Evolutionary conservation across 2,888 invertebrate species (phyloP).

Genomic region (Crocallis elinguaria): DNA sequence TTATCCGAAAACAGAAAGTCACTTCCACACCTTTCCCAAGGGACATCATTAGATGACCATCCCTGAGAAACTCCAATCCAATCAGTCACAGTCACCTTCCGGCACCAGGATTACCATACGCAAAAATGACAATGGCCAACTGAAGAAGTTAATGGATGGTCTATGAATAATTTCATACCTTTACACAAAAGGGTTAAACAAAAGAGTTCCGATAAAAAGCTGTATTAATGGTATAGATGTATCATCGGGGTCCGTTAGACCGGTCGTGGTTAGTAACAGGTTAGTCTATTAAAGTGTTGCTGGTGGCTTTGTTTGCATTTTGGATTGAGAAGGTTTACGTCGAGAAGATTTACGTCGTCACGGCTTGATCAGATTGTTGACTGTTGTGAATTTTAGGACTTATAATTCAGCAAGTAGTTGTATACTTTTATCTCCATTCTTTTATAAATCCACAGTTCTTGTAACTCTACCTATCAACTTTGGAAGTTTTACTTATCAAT

Average conservation of each 20-base stretch:
- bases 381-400: neutral
- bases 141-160: slow-evolving; percentile 74
- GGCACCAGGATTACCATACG: slow-evolving; percentile 70
- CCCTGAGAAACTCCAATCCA: slow-evolving; percentile 65
- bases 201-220: slow-evolving; percentile 68
- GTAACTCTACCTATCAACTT: no score
- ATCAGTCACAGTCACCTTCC: slow-evolving; percentile 77
- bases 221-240: slow-evolving; percentile 76
- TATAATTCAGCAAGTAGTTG: no score
- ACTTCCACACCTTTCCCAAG: slow-evolving; percentile 51
- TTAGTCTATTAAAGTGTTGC: slow-evolving; percentile 43
- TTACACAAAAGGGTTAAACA: slow-evolving; percentile 77
- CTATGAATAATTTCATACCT: slow-evolving; percentile 68
- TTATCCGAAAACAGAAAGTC: slow-evolving; percentile 44
- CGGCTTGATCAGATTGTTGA: slow-evolving; percentile 15
- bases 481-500: no score
- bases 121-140: slow-evolving; percentile 73
- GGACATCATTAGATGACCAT: slow-evolving; percentile 63
- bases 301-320: slow-evolving; percentile 26
- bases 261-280: slow-evolving; percentile 54
- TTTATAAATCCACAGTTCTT: no score
- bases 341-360: slow-evolving; percentile 19
- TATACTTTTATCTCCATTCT: no score
- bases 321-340: slow-evolving; percentile 9
- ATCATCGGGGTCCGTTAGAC: slow-evolving; percentile 74